Evolutionary conservation across 2,888 invertebrate genomes (phyloP).

Genomic region (Melieria crassipennis): DNA sequence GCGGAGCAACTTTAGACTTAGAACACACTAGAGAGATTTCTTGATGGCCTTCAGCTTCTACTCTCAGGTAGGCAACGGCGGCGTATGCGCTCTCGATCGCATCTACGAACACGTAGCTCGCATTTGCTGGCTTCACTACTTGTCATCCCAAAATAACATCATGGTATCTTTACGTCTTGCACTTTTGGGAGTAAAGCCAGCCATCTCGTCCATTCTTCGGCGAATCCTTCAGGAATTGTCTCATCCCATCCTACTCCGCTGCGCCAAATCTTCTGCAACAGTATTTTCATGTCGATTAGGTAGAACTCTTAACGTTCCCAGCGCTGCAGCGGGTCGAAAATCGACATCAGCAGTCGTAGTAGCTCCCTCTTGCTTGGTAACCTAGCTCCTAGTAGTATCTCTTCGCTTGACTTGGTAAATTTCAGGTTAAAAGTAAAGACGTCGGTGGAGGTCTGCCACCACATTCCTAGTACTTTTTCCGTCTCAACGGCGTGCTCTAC

Average conservation of each 20-base stretch:
- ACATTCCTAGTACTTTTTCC: constrained; percentile 39
- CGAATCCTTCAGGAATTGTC: constrained; percentile 4
- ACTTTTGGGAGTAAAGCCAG: constrained; percentile 19
- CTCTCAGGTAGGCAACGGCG: constrained; percentile 43
- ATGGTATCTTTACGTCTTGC: constrained; percentile 29
- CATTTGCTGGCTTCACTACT: not conserved
- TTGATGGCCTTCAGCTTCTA: constrained; percentile 20
- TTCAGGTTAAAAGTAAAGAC: constrained; percentile 33
- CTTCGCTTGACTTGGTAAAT: constrained; percentile 26
- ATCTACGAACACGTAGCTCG: constrained; percentile 32
- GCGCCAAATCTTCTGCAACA: constrained; percentile 23
- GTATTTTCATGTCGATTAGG: constrained; percentile 21
- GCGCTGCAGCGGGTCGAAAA: constrained; percentile 34
- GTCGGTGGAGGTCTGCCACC: constrained; percentile 43
- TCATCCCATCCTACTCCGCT: constrained; percentile 24
- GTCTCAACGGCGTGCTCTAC: constrained; percentile 26
- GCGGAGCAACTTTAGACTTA: constrained; percentile 46
- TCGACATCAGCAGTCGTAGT: constrained; percentile 32
- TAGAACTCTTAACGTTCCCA: constrained; percentile 29
- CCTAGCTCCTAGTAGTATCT: constrained; percentile 24
- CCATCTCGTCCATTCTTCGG: constrained; percentile 34
- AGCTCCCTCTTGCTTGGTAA: constrained; percentile 36
- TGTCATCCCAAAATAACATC: constrained; percentile 32
- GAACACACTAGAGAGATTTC: constrained; percentile 39
- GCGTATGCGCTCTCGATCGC: constrained; percentile 43